Evolutionary conservation across 2,113 vertebrate genomes (phyloP).

Genomic region (Holacanthus passer): DNA sequence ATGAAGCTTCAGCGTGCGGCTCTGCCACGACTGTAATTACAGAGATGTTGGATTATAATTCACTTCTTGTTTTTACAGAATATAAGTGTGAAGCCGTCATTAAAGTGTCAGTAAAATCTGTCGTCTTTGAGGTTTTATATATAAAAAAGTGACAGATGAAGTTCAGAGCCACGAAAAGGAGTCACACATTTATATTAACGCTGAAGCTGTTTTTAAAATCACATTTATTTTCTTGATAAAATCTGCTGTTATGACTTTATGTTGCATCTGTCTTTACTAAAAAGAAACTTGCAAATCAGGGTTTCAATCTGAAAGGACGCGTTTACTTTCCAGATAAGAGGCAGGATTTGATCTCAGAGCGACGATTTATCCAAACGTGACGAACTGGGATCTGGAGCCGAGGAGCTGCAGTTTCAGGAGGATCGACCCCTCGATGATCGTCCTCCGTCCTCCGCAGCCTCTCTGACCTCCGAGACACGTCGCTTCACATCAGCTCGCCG

Average conservation of each 20-base stretch:
- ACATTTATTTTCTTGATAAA: background rate
- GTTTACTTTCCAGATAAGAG: background rate
- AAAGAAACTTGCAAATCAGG: background rate
- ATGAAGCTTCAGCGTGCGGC: background rate
- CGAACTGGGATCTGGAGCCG: background rate
- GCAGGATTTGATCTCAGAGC: background rate
- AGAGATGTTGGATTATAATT: background rate
- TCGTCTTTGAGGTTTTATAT: background rate
- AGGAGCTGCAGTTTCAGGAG: too few relatives aligned
- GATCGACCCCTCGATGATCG: background rate
- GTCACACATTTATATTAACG: too few relatives aligned
- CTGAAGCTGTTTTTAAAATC: background rate
- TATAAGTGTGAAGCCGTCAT: background rate
- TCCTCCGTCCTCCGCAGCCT: background rate
- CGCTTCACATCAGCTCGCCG: background rate
- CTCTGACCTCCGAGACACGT: background rate
- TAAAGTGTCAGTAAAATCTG: background rate
- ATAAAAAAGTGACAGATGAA: background rate
- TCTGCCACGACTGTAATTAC: background rate
- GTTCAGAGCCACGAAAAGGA: background rate
- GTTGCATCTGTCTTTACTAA: too few relatives aligned
- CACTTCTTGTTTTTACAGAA: background rate
- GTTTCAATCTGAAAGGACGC: background rate
- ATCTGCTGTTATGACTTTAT: too few relatives aligned
- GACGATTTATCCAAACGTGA: background rate